Evolutionary conservation across 2,888 invertebrate species (phyloP).

Genomic region (Hyalella azteca): DNA sequence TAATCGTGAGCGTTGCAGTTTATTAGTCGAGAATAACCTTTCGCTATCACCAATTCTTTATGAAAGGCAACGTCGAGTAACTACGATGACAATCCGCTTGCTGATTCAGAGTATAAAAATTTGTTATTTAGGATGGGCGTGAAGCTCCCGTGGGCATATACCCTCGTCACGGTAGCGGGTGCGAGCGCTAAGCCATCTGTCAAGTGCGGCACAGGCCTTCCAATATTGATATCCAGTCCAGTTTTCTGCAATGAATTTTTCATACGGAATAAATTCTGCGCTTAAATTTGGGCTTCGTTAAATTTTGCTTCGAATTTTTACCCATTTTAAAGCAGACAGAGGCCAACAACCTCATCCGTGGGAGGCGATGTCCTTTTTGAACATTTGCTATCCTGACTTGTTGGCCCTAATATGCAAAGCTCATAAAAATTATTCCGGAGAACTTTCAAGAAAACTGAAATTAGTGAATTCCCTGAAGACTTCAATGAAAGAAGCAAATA

Average conservation of each 20-base stretch:
- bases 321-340: not conserved
- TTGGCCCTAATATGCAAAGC: not conserved
- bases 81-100: too few species aligned
- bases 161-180: too few species aligned
- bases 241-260: too few species aligned
- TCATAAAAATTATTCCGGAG: not conserved
- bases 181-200: too few species aligned
- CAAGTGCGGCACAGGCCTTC: too few species aligned
- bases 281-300: too few species aligned
- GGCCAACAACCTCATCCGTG: not conserved
- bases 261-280: too few species aligned
- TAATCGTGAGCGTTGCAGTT: not conserved
- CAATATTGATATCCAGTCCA: too few species aligned
- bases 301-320: too few species aligned
- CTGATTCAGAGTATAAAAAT: too few species aligned
- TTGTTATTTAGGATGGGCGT: too few species aligned
- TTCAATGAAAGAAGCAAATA: not conserved
- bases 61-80: not conserved
- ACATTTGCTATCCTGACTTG: not conserved
- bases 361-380: not conserved
- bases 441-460: not conserved
- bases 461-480: not conserved
- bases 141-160: too few species aligned
- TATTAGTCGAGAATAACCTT: not conserved
- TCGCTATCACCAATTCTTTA: not conserved